Conservation (phyloP, 1,140 invertebrate genomes). For the Fopius arisanus region DNA sequence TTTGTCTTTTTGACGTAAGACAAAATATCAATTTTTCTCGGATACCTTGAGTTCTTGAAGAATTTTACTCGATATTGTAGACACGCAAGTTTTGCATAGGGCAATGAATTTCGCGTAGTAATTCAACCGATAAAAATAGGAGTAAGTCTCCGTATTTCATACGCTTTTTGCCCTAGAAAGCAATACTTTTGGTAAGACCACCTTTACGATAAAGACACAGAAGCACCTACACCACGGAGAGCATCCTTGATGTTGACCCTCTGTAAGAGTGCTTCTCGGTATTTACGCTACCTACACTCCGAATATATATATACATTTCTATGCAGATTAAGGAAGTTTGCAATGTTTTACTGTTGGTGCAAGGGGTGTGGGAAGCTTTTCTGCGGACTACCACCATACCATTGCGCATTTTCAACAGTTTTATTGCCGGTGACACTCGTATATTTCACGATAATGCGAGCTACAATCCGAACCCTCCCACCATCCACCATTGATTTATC, state of each 20-base stretch:
- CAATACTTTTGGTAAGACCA: not conserved
- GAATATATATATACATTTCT: slow-evolving; percentile 10
- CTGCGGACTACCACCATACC: not conserved
- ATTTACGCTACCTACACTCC: not conserved
- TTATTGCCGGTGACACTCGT: slow-evolving; percentile 31
- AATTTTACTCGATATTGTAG: too few species aligned
- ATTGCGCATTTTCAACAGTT: slow-evolving; percentile 26
- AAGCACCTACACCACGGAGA: not conserved
- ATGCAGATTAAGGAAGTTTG: slow-evolving; percentile 33
- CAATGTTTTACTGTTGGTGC: slow-evolving; percentile 21
- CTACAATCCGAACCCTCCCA: not conserved
- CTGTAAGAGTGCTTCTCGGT: slow-evolving; percentile 12
- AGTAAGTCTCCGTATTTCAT: not conserved
- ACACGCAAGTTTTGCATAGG: too few species aligned
- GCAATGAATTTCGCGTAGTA: too few species aligned
- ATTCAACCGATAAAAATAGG: too few species aligned
- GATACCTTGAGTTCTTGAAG: too few species aligned
- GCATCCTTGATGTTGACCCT: not conserved
- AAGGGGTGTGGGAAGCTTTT: not conserved
- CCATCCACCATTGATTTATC: slow-evolving; percentile 13
- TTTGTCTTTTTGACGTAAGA: too few species aligned
- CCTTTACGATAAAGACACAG: not conserved
- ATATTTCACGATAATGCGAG: slow-evolving; percentile 29
- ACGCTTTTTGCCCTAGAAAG: not conserved
- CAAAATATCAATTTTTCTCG: too few species aligned